Evolutionary conservation across 2,888 invertebrate species (phyloP).

Genomic region (Ryuthela nishihirai): DNA sequence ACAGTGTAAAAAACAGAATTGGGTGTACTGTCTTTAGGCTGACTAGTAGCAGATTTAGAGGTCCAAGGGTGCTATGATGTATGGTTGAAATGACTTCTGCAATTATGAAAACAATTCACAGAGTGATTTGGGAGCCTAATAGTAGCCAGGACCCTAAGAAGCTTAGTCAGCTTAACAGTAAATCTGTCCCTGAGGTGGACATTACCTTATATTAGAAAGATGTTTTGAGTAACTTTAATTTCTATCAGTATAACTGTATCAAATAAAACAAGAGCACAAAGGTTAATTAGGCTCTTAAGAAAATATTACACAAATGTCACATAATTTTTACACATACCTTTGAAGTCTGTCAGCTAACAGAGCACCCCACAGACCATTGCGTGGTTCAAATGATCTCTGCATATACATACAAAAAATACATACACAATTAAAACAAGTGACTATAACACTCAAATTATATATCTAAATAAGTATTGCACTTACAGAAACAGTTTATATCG

Average conservation of each 20-base stretch:
- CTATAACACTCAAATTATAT: background rate
- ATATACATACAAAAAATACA: constrained; percentile 1
- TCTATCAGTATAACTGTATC: background rate
- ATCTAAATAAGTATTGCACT: background rate
- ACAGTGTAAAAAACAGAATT: no score
- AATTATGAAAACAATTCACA: no score
- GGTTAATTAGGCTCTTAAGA: no score
- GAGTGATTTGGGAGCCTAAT: no score
- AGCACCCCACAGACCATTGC: constrained; percentile 48
- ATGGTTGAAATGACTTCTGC: no score
- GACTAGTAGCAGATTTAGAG: no score
- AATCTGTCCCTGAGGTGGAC: no score
- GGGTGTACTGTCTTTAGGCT: no score
- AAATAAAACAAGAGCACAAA: background rate
- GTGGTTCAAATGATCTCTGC: constrained; percentile 26
- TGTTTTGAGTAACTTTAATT: background rate
- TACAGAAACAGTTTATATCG: background rate
- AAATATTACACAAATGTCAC: background rate
- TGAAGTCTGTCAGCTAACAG: constrained; percentile 45
- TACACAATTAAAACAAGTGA: background rate
- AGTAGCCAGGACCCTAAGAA: no score
- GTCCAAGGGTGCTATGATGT: no score
- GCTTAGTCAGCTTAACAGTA: no score
- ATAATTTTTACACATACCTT: constrained; percentile 17
- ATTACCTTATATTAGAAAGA: no score